Base-by-base conservation (phyloP, 2,888 invertebrate species). In the Lomographa bimaculata region DNA sequence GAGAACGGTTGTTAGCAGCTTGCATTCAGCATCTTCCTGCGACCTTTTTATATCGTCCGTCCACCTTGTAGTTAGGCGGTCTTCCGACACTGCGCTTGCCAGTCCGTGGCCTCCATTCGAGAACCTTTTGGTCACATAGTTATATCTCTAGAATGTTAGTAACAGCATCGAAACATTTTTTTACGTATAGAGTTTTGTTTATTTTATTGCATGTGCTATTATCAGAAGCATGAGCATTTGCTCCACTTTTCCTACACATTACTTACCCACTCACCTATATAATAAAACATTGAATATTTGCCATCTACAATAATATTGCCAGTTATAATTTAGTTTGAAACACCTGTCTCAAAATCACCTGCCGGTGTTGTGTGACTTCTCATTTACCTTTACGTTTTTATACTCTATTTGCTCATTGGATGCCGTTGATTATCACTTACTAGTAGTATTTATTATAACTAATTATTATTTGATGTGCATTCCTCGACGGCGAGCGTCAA, bases 271-370 rank as follows among this genome's bases (percentile, higher is more conserved):
- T 41, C 21, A 41, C 43, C 41, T 18, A 46, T 33, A 49, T 37
- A 41, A 6, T 9, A 25, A 38, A 32, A 37, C 40, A 38, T 36
- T 30, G 39, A 25, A 40, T 46, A 46, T 29, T 36, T 26, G 30
- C 42, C 33, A 35, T 37, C 36, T 42, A 46, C 26, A n/a, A n/a
- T n/a, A n/a, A n/a, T n/a, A 32, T 43, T 11, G 23, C 37, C 29
- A 30, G 24, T 69, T 65, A 70, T 78, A 68, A 71, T 75, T 75
- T 71, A 64, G 64, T 64, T 63, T 64, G 64, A 59, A 54, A 54
- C 84, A 85, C 80, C 84, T 85, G 85, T 78, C 74, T 40, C 42
- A 50, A 64, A 66, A 71, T 81, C 85, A 85, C 85, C 85, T 85
- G 85, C 73, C 72, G 64, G 56, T 59, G 61, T 54, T 20, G 44